phyloP scores from a whole-genome alignment of 2,113 vertebrate genomes.

The Bufo bufo region DNA sequence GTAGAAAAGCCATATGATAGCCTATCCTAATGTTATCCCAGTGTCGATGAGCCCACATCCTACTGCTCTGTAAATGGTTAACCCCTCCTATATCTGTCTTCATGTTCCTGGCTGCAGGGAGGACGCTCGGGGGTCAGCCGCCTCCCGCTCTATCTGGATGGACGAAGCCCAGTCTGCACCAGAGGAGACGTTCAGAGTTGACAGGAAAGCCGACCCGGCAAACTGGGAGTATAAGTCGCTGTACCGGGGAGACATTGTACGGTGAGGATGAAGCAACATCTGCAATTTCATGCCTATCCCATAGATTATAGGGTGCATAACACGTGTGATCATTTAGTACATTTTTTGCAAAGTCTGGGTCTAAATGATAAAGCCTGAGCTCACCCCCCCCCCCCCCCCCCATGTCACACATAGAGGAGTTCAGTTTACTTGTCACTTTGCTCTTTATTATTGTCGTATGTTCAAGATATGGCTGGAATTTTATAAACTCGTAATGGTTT shows the following conservation, averaged over 20 bases:
- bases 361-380: too few relatives aligned
- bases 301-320: background rate
- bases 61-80: background rate
- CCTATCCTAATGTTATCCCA: background rate
- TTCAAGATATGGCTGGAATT: background rate
- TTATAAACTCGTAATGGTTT: background rate
- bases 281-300: too few relatives aligned
- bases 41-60: background rate
- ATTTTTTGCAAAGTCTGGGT: too few relatives aligned
- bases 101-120: constrained; percentile 55
- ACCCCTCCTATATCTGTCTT: background rate
- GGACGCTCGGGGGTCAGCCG: constrained; percentile 63
- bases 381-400: too few relatives aligned
- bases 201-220: constrained; percentile 84
- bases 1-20: too few relatives aligned
- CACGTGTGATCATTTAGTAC: too few relatives aligned
- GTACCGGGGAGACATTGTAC: constrained; percentile 88
- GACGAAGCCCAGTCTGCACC: constrained; percentile 79
- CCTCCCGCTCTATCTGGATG: constrained; percentile 76
- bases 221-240: constrained; percentile 97
- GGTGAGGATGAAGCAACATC: constrained; percentile 69
- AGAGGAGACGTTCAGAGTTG: constrained; percentile 80
- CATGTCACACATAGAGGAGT: background rate
- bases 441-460: background rate
- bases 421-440: background rate